Percentiles rank a stretch among this genome's conserved stretches.
Conservation (phyloP, 2,113 vertebrate species). For the rat (Rattus norvegicus) region DNA sequence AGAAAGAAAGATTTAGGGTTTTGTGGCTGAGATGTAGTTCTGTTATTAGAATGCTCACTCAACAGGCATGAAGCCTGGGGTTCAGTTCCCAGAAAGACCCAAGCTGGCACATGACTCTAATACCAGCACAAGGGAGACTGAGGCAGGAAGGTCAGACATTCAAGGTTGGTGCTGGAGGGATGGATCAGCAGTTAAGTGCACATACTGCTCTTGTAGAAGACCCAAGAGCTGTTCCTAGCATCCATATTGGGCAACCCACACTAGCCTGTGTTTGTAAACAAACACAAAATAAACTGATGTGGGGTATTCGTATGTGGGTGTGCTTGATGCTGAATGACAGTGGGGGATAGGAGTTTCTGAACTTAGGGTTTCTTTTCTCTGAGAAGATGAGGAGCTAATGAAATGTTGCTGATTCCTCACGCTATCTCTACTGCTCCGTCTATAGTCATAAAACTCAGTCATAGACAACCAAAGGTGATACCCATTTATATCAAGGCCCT, state of each 20-base stretch:
- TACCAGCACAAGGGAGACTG: not conserved
- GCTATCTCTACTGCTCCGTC: not conserved
- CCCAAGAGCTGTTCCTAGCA: not conserved
- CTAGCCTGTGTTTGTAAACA: not conserved
- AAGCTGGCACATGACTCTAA: not conserved
- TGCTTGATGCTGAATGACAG: not conserved
- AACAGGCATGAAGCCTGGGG: not conserved
- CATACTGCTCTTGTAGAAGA: not conserved
- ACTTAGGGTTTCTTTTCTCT: not conserved
- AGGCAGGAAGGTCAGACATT: not conserved
- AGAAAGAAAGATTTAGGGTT: not conserved
- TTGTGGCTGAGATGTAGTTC: not conserved
- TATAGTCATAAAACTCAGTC: not conserved
- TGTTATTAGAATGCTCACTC: not conserved
- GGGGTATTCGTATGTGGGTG: not conserved
- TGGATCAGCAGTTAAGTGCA: not conserved
- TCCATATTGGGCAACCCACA: not conserved
- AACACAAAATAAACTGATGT: not conserved
- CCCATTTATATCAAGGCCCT: not conserved
- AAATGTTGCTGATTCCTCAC: not conserved
- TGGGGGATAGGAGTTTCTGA: not conserved
- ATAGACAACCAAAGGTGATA: not conserved
- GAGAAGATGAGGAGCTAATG: not conserved
- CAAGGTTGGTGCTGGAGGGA: not conserved
- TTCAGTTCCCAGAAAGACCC: not conserved